Evolutionary conservation across 2,888 invertebrate species (phyloP), one percentile per base, ranked within the genome.

Genomic region (Gisinianus flammeolus): DNA sequence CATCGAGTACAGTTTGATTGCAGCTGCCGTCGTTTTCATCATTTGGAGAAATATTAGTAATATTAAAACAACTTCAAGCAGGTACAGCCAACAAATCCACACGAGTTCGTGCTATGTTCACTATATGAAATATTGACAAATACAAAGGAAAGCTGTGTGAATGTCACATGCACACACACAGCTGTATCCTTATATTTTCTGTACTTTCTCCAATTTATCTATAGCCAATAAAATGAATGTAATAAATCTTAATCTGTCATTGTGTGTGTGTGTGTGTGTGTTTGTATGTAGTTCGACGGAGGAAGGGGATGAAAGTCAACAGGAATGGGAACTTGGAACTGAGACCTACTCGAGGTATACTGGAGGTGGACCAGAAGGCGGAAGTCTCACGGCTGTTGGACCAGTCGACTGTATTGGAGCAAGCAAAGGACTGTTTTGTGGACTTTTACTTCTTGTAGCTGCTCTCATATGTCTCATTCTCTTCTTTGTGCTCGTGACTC

Each of bases 11-110:
- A 96, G 96, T 81, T 89, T 97, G 82, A 96, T 98, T 86, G 96
- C 96, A 26, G 96, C 97, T 71, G 95, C 96, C 73, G 96, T 97
- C 58, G 93, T 97, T 85, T 97, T 95, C 87, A 94, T 96, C 74
- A 97, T 97, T 95, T 97, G 97, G 97, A 93, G 94, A 87, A 95
- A 95, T 86, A 95, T 96, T 87, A 95, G 95, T 78, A n/a, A n/a
- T n/a, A n/a, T n/a, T n/a, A n/a, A n/a, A n/a, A n/a, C n/a, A n/a
- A n/a, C n/a, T n/a, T n/a, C n/a, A n/a, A n/a, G n/a, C n/a, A n/a
- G n/a, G n/a, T n/a, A n/a, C n/a, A n/a, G n/a, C n/a, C n/a, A n/a
- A n/a, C n/a, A n/a, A n/a, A n/a, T n/a, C n/a, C n/a, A n/a, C n/a
- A n/a, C n/a, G n/a, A n/a, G n/a, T n/a, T n/a, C n/a, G n/a, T n/a